These are phyloP conservation scores for Melanotaenia nigrans DNA, from an alignment of 2,797 vertebrate species.

Conservation along the genomic window DNA sequence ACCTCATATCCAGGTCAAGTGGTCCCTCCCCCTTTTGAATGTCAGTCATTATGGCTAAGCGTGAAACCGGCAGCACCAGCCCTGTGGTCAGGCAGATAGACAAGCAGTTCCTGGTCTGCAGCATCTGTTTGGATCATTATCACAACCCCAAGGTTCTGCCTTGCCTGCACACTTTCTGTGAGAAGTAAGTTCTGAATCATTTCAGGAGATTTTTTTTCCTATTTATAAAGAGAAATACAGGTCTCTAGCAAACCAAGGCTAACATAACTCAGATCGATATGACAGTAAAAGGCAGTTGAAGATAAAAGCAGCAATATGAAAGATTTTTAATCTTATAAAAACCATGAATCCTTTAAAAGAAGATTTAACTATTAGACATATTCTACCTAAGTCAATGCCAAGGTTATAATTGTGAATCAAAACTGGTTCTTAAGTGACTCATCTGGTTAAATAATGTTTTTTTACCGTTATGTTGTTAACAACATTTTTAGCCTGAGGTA, in stretches of 20 bases:
- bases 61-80: constrained; percentile 88
- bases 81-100: constrained; percentile 94
- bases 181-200: constrained; percentile 82
- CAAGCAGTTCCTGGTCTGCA: constrained; percentile 96
- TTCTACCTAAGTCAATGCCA: not conserved
- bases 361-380: not conserved
- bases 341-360: not conserved
- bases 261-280: not conserved
- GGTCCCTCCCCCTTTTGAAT: constrained; percentile 70
- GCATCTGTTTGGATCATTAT: constrained; percentile 94
- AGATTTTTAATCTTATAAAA: not conserved
- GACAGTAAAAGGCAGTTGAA: not conserved
- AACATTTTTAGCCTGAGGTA: not conserved
- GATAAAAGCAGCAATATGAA: not conserved
- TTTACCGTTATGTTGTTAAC: not conserved
- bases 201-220: not conserved
- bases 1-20: constrained; percentile 63
- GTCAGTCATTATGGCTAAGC: constrained; percentile 87
- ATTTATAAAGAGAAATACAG: not conserved
- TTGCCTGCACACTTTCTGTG: constrained; percentile 94
- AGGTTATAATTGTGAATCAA: too few species aligned
- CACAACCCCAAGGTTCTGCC: constrained; percentile 93
- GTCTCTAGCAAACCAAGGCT: not conserved
- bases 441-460: not conserved
- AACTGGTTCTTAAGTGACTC: too few species aligned